A percentile compares a stretch with the other conserved stretches of the same genome.
These are phyloP conservation scores for Cottoperca gobio DNA, from an alignment of 2,797 vertebrate species.

Conservation along the genomic window DNA sequence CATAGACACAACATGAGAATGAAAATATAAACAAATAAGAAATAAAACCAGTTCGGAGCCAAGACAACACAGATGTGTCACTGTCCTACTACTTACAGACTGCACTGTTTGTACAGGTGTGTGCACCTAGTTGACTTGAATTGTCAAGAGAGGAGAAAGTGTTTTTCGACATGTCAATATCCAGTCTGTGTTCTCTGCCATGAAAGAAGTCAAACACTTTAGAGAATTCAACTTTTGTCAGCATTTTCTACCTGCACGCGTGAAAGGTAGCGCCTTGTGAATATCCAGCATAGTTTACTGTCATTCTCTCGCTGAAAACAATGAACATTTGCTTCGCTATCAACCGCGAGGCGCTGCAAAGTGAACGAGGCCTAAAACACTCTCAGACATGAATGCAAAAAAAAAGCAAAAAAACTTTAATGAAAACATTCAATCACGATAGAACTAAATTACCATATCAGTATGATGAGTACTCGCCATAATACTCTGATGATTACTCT, in stretches of 20 bases:
- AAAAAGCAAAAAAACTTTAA: slow-evolving; percentile 19
- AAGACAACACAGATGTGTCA: slow-evolving; percentile 17
- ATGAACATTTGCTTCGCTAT: slow-evolving; percentile 6
- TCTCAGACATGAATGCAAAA: slow-evolving; percentile 25
- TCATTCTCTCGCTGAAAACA: slow-evolving; percentile 20
- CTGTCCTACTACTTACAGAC: neutral
- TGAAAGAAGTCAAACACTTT: slow-evolving; percentile 55
- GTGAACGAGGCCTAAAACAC: slow-evolving; percentile 18
- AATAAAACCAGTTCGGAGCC: slow-evolving; percentile 1
- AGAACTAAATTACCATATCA: slow-evolving; percentile 61
- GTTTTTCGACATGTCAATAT: slow-evolving; percentile 45
- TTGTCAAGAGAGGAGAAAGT: slow-evolving; percentile 29
- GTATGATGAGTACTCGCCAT: slow-evolving; percentile 60
- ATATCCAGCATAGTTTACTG: slow-evolving; percentile 34
- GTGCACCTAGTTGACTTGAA: slow-evolving; percentile 49
- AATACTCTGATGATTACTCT: slow-evolving; percentile 72
- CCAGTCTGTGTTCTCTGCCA: slow-evolving; percentile 36
- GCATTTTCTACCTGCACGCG: slow-evolving; percentile 36
- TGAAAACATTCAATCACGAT: slow-evolving; percentile 52
- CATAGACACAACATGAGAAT: neutral
- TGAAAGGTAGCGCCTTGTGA: slow-evolving; percentile 12
- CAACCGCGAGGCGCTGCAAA: slow-evolving; percentile 14
- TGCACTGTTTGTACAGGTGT: slow-evolving; percentile 28
- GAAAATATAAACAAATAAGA: neutral
- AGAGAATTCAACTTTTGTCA: slow-evolving; percentile 67